These are phyloP conservation scores for Hystrix cristata DNA, from an alignment of 2,113 vertebrate genomes.

Conservation along the genomic window DNA sequence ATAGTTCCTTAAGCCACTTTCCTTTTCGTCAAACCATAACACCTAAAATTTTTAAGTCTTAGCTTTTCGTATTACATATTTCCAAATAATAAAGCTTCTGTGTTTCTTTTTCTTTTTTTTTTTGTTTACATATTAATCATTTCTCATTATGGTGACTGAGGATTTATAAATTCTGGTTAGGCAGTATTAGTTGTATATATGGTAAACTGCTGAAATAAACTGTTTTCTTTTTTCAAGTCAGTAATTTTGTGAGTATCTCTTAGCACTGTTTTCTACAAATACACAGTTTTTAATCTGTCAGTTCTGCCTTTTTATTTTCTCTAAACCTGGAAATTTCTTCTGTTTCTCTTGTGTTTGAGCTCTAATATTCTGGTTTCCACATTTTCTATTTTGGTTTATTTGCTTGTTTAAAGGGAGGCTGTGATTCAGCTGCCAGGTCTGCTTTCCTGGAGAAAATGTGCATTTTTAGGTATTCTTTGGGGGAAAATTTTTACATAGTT, in stretches of 20 bases:
- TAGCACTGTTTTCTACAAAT: background rate
- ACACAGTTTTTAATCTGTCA: background rate
- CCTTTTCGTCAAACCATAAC: background rate
- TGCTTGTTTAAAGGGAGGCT: background rate
- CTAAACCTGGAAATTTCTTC: background rate
- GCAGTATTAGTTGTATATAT: background rate
- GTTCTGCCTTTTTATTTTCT: background rate
- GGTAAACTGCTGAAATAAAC: background rate
- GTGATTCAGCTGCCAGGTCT: background rate
- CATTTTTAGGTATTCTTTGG: background rate
- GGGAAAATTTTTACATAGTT: background rate
- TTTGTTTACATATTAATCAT: background rate
- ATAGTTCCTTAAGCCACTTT: background rate
- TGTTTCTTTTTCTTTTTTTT: conserved; percentile 5
- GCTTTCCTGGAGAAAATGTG: background rate
- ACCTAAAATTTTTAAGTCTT: background rate
- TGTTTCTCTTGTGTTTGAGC: background rate
- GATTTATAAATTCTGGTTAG: conserved; percentile 16
- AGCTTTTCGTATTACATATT: background rate
- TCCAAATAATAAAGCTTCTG: conserved; percentile 23
- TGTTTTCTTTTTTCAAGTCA: conserved; percentile 28
- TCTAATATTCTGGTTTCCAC: background rate
- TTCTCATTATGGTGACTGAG: conserved; percentile 8
- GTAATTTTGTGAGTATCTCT: background rate
- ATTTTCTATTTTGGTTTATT: conserved; percentile 12